phyloP scores from a whole-genome alignment of 2,113 vertebrate genomes.

The Nymphicus hollandicus region DNA sequence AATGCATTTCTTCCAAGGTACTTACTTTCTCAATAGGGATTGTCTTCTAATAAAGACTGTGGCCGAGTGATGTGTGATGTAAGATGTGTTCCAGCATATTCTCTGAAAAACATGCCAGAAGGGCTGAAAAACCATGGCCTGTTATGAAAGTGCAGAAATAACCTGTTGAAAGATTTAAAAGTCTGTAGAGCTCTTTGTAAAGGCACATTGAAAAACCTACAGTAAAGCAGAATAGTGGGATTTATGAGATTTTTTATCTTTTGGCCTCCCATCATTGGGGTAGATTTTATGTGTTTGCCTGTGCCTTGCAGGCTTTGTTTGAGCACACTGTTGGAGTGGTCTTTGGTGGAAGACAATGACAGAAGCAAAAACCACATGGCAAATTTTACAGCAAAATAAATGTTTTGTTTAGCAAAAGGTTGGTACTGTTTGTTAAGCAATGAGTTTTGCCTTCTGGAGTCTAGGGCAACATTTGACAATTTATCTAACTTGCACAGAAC shows the following conservation, averaged over 20 bases:
- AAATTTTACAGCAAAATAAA: background rate
- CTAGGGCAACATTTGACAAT: background rate
- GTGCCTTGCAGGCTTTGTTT: background rate
- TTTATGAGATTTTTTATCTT: background rate
- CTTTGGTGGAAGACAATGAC: background rate
- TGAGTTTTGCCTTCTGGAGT: background rate
- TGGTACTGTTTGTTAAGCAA: background rate
- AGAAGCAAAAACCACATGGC: background rate
- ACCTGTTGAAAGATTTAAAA: background rate
- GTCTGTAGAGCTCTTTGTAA: background rate
- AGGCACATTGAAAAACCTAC: background rate
- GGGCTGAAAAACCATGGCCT: background rate
- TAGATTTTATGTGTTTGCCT: background rate
- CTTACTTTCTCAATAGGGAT: background rate
- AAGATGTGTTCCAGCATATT: background rate
- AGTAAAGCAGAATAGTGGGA: background rate
- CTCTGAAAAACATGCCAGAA: background rate
- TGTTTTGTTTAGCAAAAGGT: background rate
- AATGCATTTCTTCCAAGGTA: conserved; percentile 39
- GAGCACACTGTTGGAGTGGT: background rate
- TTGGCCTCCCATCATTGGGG: background rate
- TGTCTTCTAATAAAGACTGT: background rate
- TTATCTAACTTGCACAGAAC: background rate
- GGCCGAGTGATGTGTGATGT: background rate
- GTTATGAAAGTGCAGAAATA: background rate